Conservation (phyloP, 2,888 invertebrate species). For the Habroteleia sp. region DNA sequence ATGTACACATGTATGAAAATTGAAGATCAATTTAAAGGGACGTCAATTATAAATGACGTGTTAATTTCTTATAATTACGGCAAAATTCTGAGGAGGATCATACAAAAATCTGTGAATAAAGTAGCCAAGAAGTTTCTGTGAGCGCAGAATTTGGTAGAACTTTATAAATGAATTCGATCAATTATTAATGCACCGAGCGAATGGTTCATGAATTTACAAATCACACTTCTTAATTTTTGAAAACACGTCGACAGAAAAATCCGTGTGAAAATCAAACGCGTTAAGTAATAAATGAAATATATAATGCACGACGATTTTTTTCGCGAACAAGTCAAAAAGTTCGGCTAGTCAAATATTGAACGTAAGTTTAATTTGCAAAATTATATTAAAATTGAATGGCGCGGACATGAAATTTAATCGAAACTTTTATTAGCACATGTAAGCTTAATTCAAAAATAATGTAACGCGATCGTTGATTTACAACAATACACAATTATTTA, state of each 20-base stretch:
- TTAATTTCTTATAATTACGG: conserved; percentile 22
- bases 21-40: conserved; percentile 9
- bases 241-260: conserved; percentile 40
- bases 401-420: conserved; percentile 37
- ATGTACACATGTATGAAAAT: conserved; percentile 5
- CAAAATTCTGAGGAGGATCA: conserved; percentile 11
- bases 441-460: conserved; percentile 9
- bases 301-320: conserved; percentile 28
- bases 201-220: conserved; percentile 32
- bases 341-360: conserved; percentile 42
- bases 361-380: conserved; percentile 38
- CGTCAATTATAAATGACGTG: not conserved
- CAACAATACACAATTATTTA: conserved; percentile 10
- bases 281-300: conserved; percentile 38
- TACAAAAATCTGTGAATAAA: conserved; percentile 19
- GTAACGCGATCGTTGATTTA: conserved; percentile 22
- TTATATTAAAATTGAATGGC: conserved; percentile 37
- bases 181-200: conserved; percentile 20
- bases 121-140: conserved; percentile 11
- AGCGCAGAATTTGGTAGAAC: conserved; percentile 10
- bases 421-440: conserved; percentile 27
- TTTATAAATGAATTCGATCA: conserved; percentile 26
- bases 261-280: conserved; percentile 42
- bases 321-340: conserved; percentile 26
- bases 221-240: conserved; percentile 49